These are phyloP conservation scores for Strix occidentalis DNA, from an alignment of 2,797 vertebrate genomes.

Conservation along the genomic window DNA sequence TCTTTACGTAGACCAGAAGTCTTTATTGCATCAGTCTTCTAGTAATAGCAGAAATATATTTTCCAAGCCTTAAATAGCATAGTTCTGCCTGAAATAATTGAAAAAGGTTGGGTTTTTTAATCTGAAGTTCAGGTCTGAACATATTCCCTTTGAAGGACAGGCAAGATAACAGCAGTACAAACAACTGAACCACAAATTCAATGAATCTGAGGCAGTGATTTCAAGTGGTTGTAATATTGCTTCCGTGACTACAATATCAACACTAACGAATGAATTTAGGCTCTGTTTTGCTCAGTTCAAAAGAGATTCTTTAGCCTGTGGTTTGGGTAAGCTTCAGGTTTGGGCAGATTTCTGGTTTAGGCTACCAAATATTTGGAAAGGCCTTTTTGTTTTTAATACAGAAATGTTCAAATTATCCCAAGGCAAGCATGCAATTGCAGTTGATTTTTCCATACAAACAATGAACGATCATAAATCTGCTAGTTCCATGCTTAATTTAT, in stretches of 20 bases:
- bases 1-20: background rate
- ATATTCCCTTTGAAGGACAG: background rate
- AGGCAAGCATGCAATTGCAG: background rate
- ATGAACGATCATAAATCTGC: background rate
- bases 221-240: background rate
- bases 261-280: background rate
- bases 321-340: background rate
- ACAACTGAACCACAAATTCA: background rate
- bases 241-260: background rate
- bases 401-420: background rate
- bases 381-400: background rate
- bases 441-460: background rate
- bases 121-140: background rate
- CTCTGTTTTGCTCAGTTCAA: background rate
- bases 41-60: background rate
- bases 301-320: background rate
- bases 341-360: background rate
- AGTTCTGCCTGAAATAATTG: background rate
- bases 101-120: background rate
- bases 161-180: background rate
- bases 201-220: background rate
- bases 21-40: background rate
- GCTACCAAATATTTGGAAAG: background rate
- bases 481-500: background rate
- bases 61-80: background rate